Conservation (phyloP, 30 jellyfish, hydroid and myxozoan species). For the Cassiopea xamachana region DNA sequence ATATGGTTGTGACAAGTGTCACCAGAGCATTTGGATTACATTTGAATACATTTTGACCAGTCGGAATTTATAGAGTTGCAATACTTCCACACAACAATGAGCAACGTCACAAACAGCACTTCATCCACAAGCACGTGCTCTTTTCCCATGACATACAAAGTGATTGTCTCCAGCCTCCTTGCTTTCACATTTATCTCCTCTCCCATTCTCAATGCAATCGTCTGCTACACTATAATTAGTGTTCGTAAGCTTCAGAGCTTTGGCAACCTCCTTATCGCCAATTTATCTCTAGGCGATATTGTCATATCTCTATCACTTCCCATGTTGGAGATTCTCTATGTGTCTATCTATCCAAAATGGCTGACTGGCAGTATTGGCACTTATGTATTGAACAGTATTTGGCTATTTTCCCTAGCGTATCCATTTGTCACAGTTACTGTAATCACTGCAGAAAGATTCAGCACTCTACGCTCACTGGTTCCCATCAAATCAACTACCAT, state of each 20-base stretch:
- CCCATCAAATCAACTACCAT: slow-evolving; percentile 7
- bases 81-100: not conserved
- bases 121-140: slow-evolving; percentile 11
- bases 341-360: slow-evolving; percentile 72
- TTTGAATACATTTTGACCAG: too few species aligned
- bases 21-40: too few species aligned
- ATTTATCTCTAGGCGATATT: slow-evolving; percentile 67
- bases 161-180: slow-evolving; percentile 20
- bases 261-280: slow-evolving; percentile 56
- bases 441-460: slow-evolving; percentile 68
- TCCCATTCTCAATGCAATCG: slow-evolving; percentile 44
- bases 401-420: slow-evolving; percentile 68
- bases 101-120: slow-evolving; percentile 11
- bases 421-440: slow-evolving; percentile 74
- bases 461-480: slow-evolving; percentile 13
- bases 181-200: slow-evolving; percentile 42
- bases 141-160: slow-evolving; percentile 45
- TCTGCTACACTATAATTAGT: slow-evolving; percentile 38
- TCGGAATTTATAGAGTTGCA: not conserved
- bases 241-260: slow-evolving; percentile 43
- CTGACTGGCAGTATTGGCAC: slow-evolving; percentile 65
- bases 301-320: slow-evolving; percentile 64
- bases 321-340: slow-evolving; percentile 50
- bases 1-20: too few species aligned
- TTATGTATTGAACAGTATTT: slow-evolving; percentile 43